Percentiles rank a stretch among this genome's conserved stretches.
Evolutionary conservation across 2,113 vertebrate species (phyloP).

Genomic region (Hydrolagus affinis): DNA sequence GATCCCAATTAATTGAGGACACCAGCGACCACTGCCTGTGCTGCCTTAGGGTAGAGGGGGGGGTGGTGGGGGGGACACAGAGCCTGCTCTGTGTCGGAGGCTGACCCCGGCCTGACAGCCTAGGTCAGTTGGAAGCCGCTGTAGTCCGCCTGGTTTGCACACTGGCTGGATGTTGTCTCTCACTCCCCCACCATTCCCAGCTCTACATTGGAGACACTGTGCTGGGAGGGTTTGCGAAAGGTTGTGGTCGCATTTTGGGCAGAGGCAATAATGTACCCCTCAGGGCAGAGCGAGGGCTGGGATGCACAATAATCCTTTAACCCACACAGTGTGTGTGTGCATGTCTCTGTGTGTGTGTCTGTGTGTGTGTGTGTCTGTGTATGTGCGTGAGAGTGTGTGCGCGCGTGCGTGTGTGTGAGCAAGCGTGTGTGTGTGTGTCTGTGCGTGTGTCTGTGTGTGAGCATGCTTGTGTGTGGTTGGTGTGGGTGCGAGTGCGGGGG

Average conservation of each 20-base stretch:
- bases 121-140: background rate
- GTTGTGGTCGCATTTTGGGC: background rate
- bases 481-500: too few relatives aligned
- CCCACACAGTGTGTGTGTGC: too few relatives aligned
- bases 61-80: background rate
- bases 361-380: too few relatives aligned
- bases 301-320: conserved; percentile 9
- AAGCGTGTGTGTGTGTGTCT: too few relatives aligned
- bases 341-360: too few relatives aligned
- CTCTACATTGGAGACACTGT: conserved; percentile 17
- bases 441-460: too few relatives aligned
- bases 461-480: too few relatives aligned
- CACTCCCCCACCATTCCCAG: background rate
- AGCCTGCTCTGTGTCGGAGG: background rate
- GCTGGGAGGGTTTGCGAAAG: background rate
- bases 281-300: background rate
- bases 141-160: background rate
- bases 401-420: too few relatives aligned
- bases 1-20: conserved; percentile 24
- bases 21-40: background rate
- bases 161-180: background rate
- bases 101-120: conserved; percentile 6
- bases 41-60: too few relatives aligned
- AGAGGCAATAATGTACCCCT: background rate
- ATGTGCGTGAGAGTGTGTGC: too few relatives aligned